These are phyloP conservation scores for Pycnonotus jocosus DNA, from an alignment of 2,113 vertebrate species.

Conservation along the genomic window DNA sequence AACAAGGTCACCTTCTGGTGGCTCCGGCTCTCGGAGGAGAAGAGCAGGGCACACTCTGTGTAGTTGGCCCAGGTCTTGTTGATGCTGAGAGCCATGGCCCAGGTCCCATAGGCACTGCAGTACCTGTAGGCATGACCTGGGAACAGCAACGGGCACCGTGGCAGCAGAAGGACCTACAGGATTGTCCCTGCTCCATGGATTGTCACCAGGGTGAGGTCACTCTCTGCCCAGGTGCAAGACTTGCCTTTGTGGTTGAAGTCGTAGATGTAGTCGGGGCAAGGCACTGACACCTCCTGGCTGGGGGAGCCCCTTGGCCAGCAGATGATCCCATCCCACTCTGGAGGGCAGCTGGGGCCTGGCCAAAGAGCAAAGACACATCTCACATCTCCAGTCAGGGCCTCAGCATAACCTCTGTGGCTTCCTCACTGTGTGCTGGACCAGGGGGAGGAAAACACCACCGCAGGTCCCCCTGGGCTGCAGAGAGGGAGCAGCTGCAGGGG, in stretches of 20 bases:
- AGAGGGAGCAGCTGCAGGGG: not conserved
- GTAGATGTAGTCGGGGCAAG: constrained; percentile 86
- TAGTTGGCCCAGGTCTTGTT: constrained; percentile 96
- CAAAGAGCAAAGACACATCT: not conserved
- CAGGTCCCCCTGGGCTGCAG: not conserved
- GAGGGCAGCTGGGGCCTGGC: constrained; percentile 75
- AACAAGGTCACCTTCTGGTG: constrained; percentile 74
- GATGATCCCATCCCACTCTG: constrained; percentile 89
- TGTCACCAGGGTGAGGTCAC: fast-evolving
- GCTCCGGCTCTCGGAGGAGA: constrained; percentile 71
- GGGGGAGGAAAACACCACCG: fast-evolving
- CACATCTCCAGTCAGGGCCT: not conserved
- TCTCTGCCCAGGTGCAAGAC: not conserved
- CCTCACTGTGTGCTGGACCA: not conserved
- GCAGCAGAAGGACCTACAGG: fast-evolving
- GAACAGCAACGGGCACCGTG: not conserved
- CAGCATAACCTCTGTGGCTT: fast-evolving
- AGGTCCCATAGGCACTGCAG: constrained; percentile 77
- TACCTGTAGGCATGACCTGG: constrained; percentile 83
- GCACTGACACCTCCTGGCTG: constrained; percentile 73
- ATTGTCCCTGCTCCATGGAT: fast-evolving
- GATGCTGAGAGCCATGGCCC: constrained; percentile 78
- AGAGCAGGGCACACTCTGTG: constrained; percentile 81
- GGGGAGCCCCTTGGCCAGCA: constrained; percentile 83
- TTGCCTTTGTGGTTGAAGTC: constrained; percentile 90